Base-by-base conservation (phyloP, 1,140 invertebrate species). In the Leptinotarsa undecemlineata region DNA sequence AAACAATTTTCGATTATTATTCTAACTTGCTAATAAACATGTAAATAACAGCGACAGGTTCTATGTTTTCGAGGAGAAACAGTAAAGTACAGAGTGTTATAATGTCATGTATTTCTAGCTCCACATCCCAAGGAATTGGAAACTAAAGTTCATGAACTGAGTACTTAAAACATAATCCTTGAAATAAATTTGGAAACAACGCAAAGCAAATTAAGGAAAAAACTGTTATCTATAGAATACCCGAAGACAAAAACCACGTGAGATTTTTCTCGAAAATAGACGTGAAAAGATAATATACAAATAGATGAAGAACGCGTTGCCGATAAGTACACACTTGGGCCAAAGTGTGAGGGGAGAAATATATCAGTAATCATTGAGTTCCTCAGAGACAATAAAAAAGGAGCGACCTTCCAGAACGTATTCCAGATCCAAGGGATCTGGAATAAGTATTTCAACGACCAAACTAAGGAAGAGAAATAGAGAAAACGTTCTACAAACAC, bases 191-290 rank as follows among this genome's bases (percentile, higher is more conserved):
- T 64, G 62, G 1, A 64, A 64, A 64, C 23, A n/a, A 20, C 20
- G 23, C 19, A 64, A n/a, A 64, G 23, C 20, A 64, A 64, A 64
- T 15, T 64, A 26, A 64, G 62, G 23, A 23, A 20, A 64, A 64
- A 64, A 23, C 0, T 20, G 62, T 64, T 15, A 26, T 64, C 19
- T 64, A 64, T 26, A 2, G 62, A 21, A 23, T 64, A 14, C 62
- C 62, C 23, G 62, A 23, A 20, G 62, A 64, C 62, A 26, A 64
- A 20, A 64, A 17, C 62, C 20, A 20, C 3, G 26, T 17, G 51
- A 1, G 51, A n/a, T 57, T 57, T 57, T 57, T 3, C 15, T 57
- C 14, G 51, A 64, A 26, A 33, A 33, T 8, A 1, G 6, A 33
- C 26, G 26, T 33, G 6, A 6, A 33, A 33, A 33, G 26, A 26